Evolutionary conservation across 2,797 vertebrate genomes (phyloP).

Genomic region (Parauchenoglanis ngamensis): DNA sequence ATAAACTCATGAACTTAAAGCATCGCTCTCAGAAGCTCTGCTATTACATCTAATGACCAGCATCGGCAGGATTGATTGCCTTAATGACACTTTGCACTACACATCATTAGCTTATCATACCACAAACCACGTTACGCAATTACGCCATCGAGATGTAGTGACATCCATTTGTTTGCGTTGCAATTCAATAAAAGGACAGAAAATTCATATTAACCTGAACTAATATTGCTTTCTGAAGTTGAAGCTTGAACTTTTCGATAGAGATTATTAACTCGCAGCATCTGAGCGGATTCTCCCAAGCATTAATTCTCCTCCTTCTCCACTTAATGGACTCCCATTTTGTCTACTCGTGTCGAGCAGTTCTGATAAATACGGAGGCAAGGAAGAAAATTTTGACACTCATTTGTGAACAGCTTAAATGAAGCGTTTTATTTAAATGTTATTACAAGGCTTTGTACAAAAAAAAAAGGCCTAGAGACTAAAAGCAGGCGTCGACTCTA

Average conservation of each 20-base stretch:
- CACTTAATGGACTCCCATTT: not conserved
- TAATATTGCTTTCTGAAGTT: conserved; percentile 7
- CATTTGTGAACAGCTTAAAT: not conserved
- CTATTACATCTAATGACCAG: conserved; percentile 23
- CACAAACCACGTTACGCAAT: conserved; percentile 18
- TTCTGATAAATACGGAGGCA: not conserved
- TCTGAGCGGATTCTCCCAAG: not conserved
- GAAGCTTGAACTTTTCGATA: conserved; percentile 2
- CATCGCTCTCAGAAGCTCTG: not conserved
- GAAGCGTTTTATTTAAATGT: not conserved
- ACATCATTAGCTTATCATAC: conserved; percentile 20
- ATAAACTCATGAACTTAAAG: not conserved
- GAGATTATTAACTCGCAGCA: conserved; percentile 1
- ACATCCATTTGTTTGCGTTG: not conserved
- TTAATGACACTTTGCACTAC: conserved; percentile 24
- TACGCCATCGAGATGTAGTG: not conserved
- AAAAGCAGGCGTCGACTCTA: not conserved
- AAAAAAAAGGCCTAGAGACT: not conserved
- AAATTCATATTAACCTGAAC: conserved; percentile 8
- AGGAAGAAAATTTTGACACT: not conserved
- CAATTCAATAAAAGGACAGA: not conserved
- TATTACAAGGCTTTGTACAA: not conserved
- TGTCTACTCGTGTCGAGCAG: not conserved
- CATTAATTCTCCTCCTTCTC: not conserved
- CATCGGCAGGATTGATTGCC: conserved; percentile 27